Conservation (phyloP, 2,888 invertebrate species). For the Eupithecia subumbrata region DNA sequence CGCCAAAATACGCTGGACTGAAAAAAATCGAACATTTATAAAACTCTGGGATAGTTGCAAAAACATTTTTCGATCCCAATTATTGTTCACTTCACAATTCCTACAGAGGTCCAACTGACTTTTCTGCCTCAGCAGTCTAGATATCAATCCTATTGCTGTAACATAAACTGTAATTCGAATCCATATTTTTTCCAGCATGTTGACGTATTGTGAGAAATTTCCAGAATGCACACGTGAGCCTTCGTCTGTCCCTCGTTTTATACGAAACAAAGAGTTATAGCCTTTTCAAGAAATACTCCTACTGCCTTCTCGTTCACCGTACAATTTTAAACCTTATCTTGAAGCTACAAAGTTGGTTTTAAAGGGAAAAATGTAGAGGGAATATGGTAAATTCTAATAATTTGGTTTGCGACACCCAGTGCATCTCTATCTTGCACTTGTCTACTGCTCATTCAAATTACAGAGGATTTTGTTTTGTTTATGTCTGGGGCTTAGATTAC, state of each 20-base stretch:
- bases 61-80: not conserved
- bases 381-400: constrained; percentile 47
- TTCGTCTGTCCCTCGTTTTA: constrained; percentile 50
- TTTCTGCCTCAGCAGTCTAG: not conserved
- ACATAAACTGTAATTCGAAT: constrained; percentile 2
- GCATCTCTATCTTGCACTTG: constrained; percentile 50
- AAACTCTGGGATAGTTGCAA: not conserved
- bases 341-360: not conserved
- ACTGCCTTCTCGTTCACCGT: constrained; percentile 35
- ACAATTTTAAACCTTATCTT: constrained; percentile 32
- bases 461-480: constrained; percentile 44
- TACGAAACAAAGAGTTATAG: constrained; percentile 58
- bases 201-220: constrained; percentile 47
- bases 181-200: constrained; percentile 40
- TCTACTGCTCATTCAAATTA: constrained; percentile 44
- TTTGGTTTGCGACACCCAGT: constrained; percentile 52
- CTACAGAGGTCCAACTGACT: not conserved
- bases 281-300: constrained; percentile 45
- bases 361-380: constrained; percentile 13
- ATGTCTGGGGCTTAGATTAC: constrained; percentile 25
- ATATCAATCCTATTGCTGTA: constrained; percentile 18
- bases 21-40: not conserved
- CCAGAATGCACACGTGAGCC: constrained; percentile 46
- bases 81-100: not conserved
- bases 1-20: too few species aligned